Evolutionary conservation across 2,888 invertebrate genomes (phyloP), one percentile per base, ranked within the genome.

Genomic region (Melanchra persicariae): DNA sequence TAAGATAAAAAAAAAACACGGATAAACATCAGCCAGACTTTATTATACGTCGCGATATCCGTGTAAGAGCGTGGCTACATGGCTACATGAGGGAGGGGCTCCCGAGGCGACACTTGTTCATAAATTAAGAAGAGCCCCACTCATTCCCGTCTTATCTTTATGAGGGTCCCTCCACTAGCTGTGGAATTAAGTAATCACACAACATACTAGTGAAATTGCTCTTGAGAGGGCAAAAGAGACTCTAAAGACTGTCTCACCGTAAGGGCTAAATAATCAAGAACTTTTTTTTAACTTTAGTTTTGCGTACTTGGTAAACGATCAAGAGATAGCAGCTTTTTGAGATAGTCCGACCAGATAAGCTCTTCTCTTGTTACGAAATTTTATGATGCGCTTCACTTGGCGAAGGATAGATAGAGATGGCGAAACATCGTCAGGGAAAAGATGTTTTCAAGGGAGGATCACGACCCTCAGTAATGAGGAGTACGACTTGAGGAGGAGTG

Each of bases 141-240:
- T 93, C 93, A 90, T 92, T 93, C 87, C 86, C 77, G 88, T 88
- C 91, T 93, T 94, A 94, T 94, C 93, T 94, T 93, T 94, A 94
- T 91, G 93, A 91, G 92, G 92, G 93, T 92, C 89, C 87, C 87
- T 88, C 91, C 92, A 92, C 92, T 93, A 91, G 91, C 90, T 91
- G 92, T 89, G 90, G 93, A 93, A 94, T 93, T 93, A 93, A 93
- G 93, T 93, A 93, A 93, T 94, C 93, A 92, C 91, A 91, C 89
- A 90, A 90, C 87, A 88, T 87, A 89, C 88, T 89, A 85, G 85
- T 84, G 85, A 86, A 89, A 91, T 90, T 90, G 89, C 89, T 89
- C 84, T 83, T 70, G 65, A 54, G 52, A 49, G 22, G 70, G 66
- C 65, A 84, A 82, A 82, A 74, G 58, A 52, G 59, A 73, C 76